Evolutionary conservation across 2,888 invertebrate species (phyloP), one percentile per base, ranked within the genome.

Genomic region (Andrena hattorfiana): DNA sequence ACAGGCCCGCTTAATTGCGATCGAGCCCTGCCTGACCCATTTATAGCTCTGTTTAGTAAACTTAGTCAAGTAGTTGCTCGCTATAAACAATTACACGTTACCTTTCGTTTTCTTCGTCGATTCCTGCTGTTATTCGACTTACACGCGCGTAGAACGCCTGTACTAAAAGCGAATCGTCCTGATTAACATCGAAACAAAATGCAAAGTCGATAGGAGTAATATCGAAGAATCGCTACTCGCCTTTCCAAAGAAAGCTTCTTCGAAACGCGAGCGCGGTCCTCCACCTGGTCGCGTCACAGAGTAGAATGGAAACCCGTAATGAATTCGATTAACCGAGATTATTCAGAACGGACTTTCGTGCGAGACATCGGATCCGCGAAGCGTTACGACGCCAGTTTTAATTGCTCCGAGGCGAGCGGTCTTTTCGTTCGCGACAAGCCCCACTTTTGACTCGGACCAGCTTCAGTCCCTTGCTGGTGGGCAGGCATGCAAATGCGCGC

Each of bases 301-400:
- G 59, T 20, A 48, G 62, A 80, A 72, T 80, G 63, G 81, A 72
- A 80, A 59, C 62, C 49, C 63, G 35, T 32, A 28, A 28, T 56
- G 72, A 59, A 80, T 81, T 62, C 42, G 56, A 72, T 80, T 79
- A 62, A 49, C 71, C 71, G 62, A 56, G 80, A 79, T 80, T 60
- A 72, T 64, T 62, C 54, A 42, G 48, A 71, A 81, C 56, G 62
- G 62, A 8, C n/a, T 76, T 67, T 68, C 62, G 23, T 28, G 16
- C 20, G 0, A 28, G 72, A 13, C 60, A 23, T 30, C 42, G 13
- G 20, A 79, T 59, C 49, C 69, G 10, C 59, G 32, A n/a, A 28
- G 54, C 68, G 49, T 69, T 78, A 10, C 28, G 30, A 8, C 23
- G 48, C 42, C 13, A 28, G 59, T 49, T 71, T 51, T 30, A 30